Conservation (phyloP, 2,797 vertebrate species). For the Agapornis canus region DNA sequence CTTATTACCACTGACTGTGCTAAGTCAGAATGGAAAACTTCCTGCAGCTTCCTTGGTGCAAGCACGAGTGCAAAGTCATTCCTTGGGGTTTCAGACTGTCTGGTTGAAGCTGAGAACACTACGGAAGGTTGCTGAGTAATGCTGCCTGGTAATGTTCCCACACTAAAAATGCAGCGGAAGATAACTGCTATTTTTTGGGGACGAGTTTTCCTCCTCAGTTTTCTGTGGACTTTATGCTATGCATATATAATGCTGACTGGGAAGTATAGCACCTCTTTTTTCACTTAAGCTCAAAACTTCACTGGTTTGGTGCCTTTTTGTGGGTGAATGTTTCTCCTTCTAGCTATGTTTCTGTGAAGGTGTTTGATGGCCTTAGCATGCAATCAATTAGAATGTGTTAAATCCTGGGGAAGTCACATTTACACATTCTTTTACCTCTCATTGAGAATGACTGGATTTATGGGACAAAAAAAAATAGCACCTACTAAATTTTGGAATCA, state of each 20-base stretch:
- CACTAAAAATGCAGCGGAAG: background rate
- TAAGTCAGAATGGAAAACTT: constrained; percentile 4
- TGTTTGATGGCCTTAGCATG: background rate
- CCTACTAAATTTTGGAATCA: background rate
- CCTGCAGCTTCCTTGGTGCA: background rate
- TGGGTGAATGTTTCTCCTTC: background rate
- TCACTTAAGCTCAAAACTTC: background rate
- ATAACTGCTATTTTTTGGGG: background rate
- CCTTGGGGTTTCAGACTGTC: background rate
- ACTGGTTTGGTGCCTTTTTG: background rate
- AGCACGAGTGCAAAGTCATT: constrained; percentile 14
- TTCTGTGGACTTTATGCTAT: background rate
- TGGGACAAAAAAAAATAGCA: background rate
- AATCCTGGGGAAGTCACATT: background rate
- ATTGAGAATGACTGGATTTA: background rate
- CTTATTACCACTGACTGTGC: background rate
- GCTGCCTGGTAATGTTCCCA: background rate
- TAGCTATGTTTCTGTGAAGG: background rate
- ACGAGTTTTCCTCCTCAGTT: background rate
- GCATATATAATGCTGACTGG: background rate
- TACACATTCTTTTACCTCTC: background rate
- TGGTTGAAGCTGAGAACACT: background rate
- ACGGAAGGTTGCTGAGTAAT: constrained; percentile 2
- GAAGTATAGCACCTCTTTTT: background rate
- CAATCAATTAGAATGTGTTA: background rate